Conservation (phyloP, 2,888 invertebrate species). For the Drosophila phalerata region DNA sequence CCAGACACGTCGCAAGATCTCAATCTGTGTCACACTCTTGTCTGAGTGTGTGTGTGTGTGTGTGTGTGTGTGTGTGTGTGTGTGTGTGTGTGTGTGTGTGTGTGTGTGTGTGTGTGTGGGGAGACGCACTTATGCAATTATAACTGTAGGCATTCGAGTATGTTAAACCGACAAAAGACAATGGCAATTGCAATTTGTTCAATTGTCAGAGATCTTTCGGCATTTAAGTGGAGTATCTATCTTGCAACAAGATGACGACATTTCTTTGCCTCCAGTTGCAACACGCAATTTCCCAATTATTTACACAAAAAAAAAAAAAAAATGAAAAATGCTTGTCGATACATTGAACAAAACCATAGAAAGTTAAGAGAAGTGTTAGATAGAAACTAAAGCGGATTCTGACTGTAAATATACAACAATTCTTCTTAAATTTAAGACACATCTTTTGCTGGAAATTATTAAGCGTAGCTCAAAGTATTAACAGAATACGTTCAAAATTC, state of each 20-base stretch:
- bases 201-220: conserved; percentile 61
- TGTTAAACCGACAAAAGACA: conserved; percentile 56
- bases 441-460: background rate
- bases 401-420: background rate
- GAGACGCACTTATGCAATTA: conserved; percentile 75
- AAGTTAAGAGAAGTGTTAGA: background rate
- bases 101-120: conserved; percentile 17
- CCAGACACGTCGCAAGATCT: conserved; percentile 41
- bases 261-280: conserved; percentile 25
- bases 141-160: conserved; percentile 71
- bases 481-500: background rate
- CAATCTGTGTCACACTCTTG: conserved; percentile 54
- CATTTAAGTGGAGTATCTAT: conserved; percentile 51
- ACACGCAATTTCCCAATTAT: conserved; percentile 35
- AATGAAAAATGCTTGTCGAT: background rate
- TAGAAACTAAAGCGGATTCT: conserved; percentile 7
- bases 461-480: background rate
- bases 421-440: conserved; percentile 1
- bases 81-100: too few relatives aligned
- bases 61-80: conserved; percentile 11
- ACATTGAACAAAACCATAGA: background rate
- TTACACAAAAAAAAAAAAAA: background rate
- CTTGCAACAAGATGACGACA: conserved; percentile 43
- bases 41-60: background rate
- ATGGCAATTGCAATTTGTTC: conserved; percentile 68